Base-by-base conservation (phyloP, 2,113 vertebrate genomes). In the Anseranas semipalmata region DNA sequence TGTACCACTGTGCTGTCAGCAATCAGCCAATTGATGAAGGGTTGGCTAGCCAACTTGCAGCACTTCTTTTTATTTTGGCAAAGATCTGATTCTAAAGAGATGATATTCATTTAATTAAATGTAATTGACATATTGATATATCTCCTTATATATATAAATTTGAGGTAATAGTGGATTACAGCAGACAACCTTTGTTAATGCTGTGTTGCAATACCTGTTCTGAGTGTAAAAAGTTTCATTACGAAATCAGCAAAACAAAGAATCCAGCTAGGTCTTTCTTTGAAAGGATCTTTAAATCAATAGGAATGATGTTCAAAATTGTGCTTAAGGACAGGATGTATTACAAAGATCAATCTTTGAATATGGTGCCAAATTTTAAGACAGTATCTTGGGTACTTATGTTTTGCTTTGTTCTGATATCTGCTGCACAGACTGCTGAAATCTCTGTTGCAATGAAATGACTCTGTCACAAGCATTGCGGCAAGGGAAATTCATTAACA, bases 21-120 rank as follows among this genome's bases (percentile, higher is more conserved):
- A 90, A 85, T 89, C 81, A 97, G 59, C 50, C 92, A 96, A 87
- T 22, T 93, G 79, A 93, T 95, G 91, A 98, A 93, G 60, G 83
- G 59, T 82, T 97, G 95, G 84, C 58, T 77, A 95, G 67, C n/a
- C 78, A 96, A 43, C 62, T 92, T 71, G 75, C 56, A 91, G 78
- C 48, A 78, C 5, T 88, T 86, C 28, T 71, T 86, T 58, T 94
- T 81, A 79, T 96, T 95, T 81, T 97, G 94, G 96, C 95, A 97
- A 94, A 93, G 66, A 87, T 87, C 19, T 92, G 43, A 68, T 95
- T 97, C 75, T 67, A 63, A 91, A 92, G 80, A 96, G 56, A 90
- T 96, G 9, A 89, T 97, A 97, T 86, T 94, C 35, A 96, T 97
- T 98, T 97, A 97, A 98, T 97, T 97, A 96, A 96, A 96, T 71